Percentiles rank a stretch among this genome's conserved stretches.
phyloP scores from a whole-genome alignment of 1,140 invertebrate genomes.

The Paralvinella palmiformis region DNA sequence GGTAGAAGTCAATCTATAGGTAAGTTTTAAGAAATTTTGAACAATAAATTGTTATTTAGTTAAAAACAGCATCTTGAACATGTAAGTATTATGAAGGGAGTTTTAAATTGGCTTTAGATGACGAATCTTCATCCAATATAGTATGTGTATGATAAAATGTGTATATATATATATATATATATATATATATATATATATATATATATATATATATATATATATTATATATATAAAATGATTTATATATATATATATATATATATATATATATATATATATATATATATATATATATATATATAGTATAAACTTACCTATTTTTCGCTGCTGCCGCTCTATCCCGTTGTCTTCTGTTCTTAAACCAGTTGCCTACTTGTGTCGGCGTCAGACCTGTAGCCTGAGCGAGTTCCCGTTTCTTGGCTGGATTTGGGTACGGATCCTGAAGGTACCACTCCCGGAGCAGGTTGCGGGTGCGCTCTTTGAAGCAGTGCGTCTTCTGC shows the following conservation, averaged over 20 bases:
- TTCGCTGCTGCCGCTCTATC: slow-evolving; percentile 98
- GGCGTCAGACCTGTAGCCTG: slow-evolving; percentile 95
- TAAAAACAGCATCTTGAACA: background rate
- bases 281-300: slow-evolving; percentile 7
- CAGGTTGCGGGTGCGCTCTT: slow-evolving; percentile 90
- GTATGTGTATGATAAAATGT: background rate
- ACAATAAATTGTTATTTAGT: background rate
- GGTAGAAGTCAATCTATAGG: background rate
- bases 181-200: background rate
- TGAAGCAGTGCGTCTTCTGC: slow-evolving; percentile 99
- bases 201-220: background rate
- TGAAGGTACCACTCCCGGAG: slow-evolving; percentile 97
- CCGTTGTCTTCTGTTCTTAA: slow-evolving; percentile 96
- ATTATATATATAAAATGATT: background rate
- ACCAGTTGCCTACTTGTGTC: slow-evolving; percentile 99
- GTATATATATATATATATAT: background rate
- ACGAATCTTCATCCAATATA: background rate
- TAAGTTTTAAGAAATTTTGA: background rate
- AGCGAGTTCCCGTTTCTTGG: slow-evolving; percentile 95
- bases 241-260: background rate
- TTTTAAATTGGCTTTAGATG: no score
- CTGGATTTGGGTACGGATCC: slow-evolving; percentile 98
- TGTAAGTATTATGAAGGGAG: no score
- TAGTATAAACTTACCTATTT: slow-evolving; percentile 67
- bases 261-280: slow-evolving; percentile 3